Evolutionary conservation across 1,140 invertebrate genomes (phyloP).

Genomic region (Mycetomoellerius zeteki): DNA sequence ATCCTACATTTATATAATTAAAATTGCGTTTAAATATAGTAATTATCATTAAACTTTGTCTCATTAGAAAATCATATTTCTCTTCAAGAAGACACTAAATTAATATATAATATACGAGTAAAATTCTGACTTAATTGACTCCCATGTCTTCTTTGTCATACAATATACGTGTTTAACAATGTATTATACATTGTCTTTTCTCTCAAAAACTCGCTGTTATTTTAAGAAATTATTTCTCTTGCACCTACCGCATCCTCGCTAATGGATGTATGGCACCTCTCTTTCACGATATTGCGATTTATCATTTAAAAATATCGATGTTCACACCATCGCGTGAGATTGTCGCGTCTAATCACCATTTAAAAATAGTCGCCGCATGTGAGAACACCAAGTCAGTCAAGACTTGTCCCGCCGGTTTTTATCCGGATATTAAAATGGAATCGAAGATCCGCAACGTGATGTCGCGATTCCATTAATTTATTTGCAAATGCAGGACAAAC

Average conservation of each 20-base stretch:
- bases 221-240: conserved; percentile 7
- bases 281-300: neutral
- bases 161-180: neutral
- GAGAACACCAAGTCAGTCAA: neutral
- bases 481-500: conserved; percentile 78
- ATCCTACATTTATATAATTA: conserved; percentile 1
- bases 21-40: neutral
- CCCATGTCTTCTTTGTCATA: neutral
- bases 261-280: neutral
- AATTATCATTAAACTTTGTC: neutral
- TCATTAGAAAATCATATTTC: neutral
- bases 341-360: conserved; percentile 36
- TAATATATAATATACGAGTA: neutral
- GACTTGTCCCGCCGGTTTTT: neutral
- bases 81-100: neutral
- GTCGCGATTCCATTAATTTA: conserved; percentile 27
- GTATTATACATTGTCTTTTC: neutral
- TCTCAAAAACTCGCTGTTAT: neutral
- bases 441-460: neutral
- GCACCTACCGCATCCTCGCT: neutral
- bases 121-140: neutral
- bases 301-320: conserved; percentile 25
- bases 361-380: conserved; percentile 45
- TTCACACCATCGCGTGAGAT: conserved; percentile 17
- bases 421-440: neutral